Conservation (phyloP, 2,888 invertebrate genomes). For the Cerceris ruficornis region DNA sequence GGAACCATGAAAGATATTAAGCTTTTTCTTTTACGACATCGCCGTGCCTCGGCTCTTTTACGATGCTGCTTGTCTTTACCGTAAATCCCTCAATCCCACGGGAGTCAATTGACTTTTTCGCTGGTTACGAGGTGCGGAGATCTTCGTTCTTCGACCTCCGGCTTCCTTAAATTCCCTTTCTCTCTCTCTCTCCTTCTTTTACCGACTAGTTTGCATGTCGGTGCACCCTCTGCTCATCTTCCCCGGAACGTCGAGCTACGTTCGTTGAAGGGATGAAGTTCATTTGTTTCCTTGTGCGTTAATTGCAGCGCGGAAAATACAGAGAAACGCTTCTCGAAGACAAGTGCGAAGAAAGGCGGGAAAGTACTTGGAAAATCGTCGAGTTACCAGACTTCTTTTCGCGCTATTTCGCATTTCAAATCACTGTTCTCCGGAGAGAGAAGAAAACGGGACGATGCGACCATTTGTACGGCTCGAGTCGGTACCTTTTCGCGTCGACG, state of each 20-base stretch:
- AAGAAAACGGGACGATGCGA: conserved; percentile 32
- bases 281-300: too few relatives aligned
- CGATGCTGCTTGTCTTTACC: conserved; percentile 68
- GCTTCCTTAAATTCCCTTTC: background rate
- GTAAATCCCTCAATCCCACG: conserved; percentile 71
- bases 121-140: conserved; percentile 62
- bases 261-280: too few relatives aligned
- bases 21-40: conserved; percentile 69
- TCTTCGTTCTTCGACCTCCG: conserved; percentile 20
- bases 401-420: conserved; percentile 49
- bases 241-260: too few relatives aligned
- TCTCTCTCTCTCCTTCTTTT: conserved; percentile 23
- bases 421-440: conserved; percentile 14
- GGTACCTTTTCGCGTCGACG: conserved; percentile 22
- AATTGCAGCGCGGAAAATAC: too few relatives aligned
- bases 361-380: background rate
- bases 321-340: too few relatives aligned
- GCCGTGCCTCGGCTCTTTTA: conserved; percentile 58
- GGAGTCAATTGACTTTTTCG: conserved; percentile 71
- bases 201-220: conserved; percentile 16
- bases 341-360: background rate
- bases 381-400: background rate
- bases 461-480: conserved; percentile 51
- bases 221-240: background rate
- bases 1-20: conserved; percentile 68